Percentiles rank a stretch among this genome's conserved stretches.
Evolutionary conservation across 2,797 vertebrate genomes (phyloP).

Genomic region (Rhinophrynus dorsalis): DNA sequence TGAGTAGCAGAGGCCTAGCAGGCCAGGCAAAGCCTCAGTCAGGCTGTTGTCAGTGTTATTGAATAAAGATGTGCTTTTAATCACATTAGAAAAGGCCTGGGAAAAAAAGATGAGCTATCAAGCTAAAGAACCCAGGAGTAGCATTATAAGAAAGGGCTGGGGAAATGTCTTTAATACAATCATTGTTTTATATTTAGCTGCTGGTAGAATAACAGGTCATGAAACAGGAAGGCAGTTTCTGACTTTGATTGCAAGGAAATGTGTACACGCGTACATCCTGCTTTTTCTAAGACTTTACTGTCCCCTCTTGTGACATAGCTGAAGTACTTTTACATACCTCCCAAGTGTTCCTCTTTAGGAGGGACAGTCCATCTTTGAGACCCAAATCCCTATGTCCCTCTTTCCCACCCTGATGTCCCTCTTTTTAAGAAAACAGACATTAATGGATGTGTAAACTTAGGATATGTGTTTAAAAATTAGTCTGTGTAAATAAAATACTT

Average conservation of each 20-base stretch:
- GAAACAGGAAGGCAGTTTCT: constrained; percentile 62
- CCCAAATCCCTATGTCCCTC: too few species aligned
- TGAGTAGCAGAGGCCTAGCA: constrained; percentile 66
- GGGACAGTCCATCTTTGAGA: too few species aligned
- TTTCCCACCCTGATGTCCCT: too few species aligned
- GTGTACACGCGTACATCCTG: constrained; percentile 66
- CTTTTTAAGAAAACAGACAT: too few species aligned
- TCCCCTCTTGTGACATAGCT: constrained; percentile 40
- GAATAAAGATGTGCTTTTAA: constrained; percentile 50
- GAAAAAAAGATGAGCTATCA: constrained; percentile 43
- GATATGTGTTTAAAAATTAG: too few species aligned
- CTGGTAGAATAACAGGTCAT: constrained; percentile 61
- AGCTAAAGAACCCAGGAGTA: constrained; percentile 33
- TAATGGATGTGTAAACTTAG: too few species aligned
- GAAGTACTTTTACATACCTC: too few species aligned
- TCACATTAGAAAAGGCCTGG: constrained; percentile 47
- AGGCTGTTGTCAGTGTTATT: constrained; percentile 51
- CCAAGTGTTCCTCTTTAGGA: too few species aligned
- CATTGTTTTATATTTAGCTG: constrained; percentile 69
- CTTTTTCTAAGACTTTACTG: constrained; percentile 46
- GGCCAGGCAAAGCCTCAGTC: constrained; percentile 70
- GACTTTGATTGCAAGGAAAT: constrained; percentile 68
- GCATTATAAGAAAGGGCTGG: constrained; percentile 52
- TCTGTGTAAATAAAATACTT: too few species aligned
- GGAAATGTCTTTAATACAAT: constrained; percentile 74